phyloP scores from a whole-genome alignment of 1,140 invertebrate genomes.

The Homalodisca vitripennis region DNA sequence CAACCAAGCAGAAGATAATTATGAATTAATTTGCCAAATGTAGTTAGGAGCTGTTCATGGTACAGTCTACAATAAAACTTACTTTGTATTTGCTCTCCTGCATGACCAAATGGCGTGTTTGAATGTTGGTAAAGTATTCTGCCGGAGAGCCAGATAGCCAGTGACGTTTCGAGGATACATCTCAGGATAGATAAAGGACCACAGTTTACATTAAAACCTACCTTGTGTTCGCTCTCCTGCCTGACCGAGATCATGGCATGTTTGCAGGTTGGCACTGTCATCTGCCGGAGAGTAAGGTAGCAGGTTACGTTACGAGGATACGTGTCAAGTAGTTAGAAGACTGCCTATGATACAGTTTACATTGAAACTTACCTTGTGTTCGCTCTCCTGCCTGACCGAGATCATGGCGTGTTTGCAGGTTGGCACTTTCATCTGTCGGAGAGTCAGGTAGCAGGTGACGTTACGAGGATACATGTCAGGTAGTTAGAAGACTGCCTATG shows the following conservation, averaged over 20 bases:
- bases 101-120: conserved; percentile 81
- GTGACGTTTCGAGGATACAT: conserved; percentile 87
- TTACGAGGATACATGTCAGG: conserved; percentile 90
- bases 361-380: conserved; percentile 58
- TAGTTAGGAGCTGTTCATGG: too few relatives aligned
- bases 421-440: conserved; percentile 78
- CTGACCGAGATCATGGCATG: conserved; percentile 82
- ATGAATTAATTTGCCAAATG: too few relatives aligned
- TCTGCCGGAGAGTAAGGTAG: conserved; percentile 75
- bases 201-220: conserved; percentile 76
- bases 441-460: conserved; percentile 77
- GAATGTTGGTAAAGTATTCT: conserved; percentile 79
- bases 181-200: conserved; percentile 85
- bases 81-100: conserved; percentile 66
- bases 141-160: conserved; percentile 75
- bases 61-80: too few relatives aligned
- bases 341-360: conserved; percentile 77
- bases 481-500: conserved; percentile 87
- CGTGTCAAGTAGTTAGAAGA: conserved; percentile 88
- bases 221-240: conserved; percentile 65
- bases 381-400: conserved; percentile 69
- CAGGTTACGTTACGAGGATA: conserved; percentile 86
- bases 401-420: conserved; percentile 87
- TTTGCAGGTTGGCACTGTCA: conserved; percentile 80
- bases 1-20: too few relatives aligned